Base-by-base conservation (phyloP, 2,888 invertebrate species). In the Synanthedon formicaeformis region DNA sequence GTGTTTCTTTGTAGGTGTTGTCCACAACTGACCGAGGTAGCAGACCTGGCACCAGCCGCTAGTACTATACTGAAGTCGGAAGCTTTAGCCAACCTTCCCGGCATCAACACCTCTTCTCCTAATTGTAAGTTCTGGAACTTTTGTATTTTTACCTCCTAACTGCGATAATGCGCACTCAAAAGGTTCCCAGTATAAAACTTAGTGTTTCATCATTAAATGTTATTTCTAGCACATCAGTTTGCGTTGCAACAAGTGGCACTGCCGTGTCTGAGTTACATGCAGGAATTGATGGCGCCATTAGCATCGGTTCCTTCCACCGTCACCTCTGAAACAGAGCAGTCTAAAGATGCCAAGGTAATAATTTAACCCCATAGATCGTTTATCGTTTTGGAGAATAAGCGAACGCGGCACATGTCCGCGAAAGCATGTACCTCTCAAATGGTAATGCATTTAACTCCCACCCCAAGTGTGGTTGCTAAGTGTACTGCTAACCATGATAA, bases 201-300 rank as follows among this genome's bases (percentile, higher is more conserved):
- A 27, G 27, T 5, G 8, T 34, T 34, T 34, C 6, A 34, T 34
- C 6, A 34, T 34, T 34, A 34, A 34, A 34, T 34, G 2, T 34
- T 8, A 34, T 34, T n/a, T 34, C 34, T 92, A 75, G 92, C 94
- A 0, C 92, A 93, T 57, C 95, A 94, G 66, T 93, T 95, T 52
- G 95, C 98, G 0, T 91, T 96, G 88, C 96, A 96, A 69, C 94
- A 95, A 56, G 93, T 98, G 14, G 94, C 97, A 57, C 88, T 98
- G 58, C 98, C 98, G 0, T 98, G 98, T 76, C 86, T 98, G 57
- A 94, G 96, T 62, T 97, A 98, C 62, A 90, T 98, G 76, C 94
- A 96, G 66, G 91, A 92, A 56, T 83, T 96, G 12, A 94, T 97
- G 75, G 91, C 92, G 62, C 93, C 93, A 0, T 87, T 57, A n/a